Base-by-base conservation (phyloP, 2,888 invertebrate genomes). In the Troides oblongomaculatus region DNA sequence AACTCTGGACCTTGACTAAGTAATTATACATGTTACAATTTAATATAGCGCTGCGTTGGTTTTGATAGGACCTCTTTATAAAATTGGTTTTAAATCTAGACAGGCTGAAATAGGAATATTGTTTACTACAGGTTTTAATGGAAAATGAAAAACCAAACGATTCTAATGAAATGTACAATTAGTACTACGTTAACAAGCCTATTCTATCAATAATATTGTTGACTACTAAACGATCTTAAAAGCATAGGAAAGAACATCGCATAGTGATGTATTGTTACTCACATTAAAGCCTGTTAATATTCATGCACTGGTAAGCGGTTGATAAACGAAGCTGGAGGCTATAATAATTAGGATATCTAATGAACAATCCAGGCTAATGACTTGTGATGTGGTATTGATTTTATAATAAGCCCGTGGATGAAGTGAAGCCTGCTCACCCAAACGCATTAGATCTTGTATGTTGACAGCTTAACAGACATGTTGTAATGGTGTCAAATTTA, bases 181-280 rank as follows among this genome's bases (percentile, higher is more conserved):
- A 17, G 18, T 50, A 2, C 14, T 39, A 17, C 12, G 25, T 53
- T 50, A 25, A 63, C 10, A 25, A 21, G 23, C 50, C 14, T 46
- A 25, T 63, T 25, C 50, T 17, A 25, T 23, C 53, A 53, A 46
- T 63, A 66, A 66, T 39, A 18, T 66, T 14, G 25, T 67, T 67
- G 43, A 56, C 14, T 39, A 56, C 30, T 53, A 53, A 53, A 23
- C 53, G 23, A 67, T 23, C 62, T 61, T 67, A 67, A 62, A 67
- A 67, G 62, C 66, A 57, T 57, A 62, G 18, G 62, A 61, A 56
- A 62, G 62, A 39, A 57, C 39, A 57, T 50, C 50, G 50, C 5
- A 50, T 18, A 50, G 50, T 17, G 50, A 18, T 46, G 46, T 46
- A 46, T 46, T 46, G 46, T 46, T 10, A 10, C 14, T 50, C 18